A percentile compares a stretch with the other conserved stretches of the same genome.
phyloP scores from a whole-genome alignment of 1,140 invertebrate genomes.

The Ylistrum balloti region DNA sequence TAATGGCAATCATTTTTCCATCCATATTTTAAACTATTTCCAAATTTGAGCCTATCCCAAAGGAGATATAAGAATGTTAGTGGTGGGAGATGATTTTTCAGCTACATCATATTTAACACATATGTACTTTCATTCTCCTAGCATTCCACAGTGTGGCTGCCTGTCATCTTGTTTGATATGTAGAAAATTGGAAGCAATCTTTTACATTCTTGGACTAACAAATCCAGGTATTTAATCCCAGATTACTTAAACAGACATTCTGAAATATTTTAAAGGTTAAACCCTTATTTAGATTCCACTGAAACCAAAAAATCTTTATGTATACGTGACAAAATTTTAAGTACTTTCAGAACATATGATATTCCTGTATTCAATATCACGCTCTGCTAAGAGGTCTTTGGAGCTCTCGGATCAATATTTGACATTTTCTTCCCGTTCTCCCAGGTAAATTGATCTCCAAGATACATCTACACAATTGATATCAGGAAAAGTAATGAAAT shows the following conservation, averaged over 20 bases:
- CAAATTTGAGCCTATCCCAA: not conserved
- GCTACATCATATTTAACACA: too few species aligned
- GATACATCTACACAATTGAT: not conserved
- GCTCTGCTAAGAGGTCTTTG: not conserved
- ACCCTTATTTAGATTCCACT: not conserved
- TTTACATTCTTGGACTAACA: too few species aligned
- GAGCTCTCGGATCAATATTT: not conserved
- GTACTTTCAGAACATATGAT: not conserved
- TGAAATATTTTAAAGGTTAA: not conserved
- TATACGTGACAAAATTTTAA: slow-evolving; percentile 17
- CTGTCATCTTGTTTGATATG: too few species aligned
- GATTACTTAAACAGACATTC: not conserved
- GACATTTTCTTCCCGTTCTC: not conserved
- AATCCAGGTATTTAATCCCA: not conserved
- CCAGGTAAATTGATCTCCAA: not conserved
- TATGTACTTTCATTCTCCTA: too few species aligned
- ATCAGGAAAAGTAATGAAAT: not conserved
- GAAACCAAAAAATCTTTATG: not conserved
- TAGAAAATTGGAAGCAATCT: too few species aligned
- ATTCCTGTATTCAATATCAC: not conserved
- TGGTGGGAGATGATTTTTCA: too few species aligned
- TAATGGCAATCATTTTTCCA: not conserved
- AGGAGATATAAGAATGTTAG: too few species aligned
- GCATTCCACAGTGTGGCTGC: too few species aligned
- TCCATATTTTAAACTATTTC: not conserved